Base-by-base conservation (phyloP, 2,888 invertebrate species). In the Meghimatium bilineatum region DNA sequence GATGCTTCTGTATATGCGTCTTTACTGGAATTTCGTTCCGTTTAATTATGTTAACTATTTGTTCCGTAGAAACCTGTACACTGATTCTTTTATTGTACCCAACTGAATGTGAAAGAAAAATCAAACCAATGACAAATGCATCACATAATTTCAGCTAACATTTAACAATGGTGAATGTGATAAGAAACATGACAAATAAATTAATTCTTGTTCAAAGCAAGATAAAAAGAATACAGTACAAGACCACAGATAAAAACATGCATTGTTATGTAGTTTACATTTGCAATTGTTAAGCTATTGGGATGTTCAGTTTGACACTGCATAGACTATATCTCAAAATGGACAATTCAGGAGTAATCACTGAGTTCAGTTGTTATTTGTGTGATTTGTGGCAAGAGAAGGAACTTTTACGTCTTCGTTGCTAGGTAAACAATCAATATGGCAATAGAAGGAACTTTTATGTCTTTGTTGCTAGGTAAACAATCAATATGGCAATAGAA, bases 271-370 rank as follows among this genome's bases (percentile, higher is more conserved):
- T 49, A 29, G 38, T 44, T n/a, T n/a, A 12, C 49, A 3, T 29
- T 20, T 56, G 32, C 26, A 1, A 17, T 8, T 49, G 34, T 67
- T 26, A 79, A 79, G 79, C 79, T 79, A 79, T 44, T 69, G 79
- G 67, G 79, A 79, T 17, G 79, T 67, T 49, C n/a, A 69, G 23
- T 67, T 10, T 79, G 79, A 79, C 67, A 79, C 79, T 79, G 79
- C 79, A 49, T 29, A 79, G 79, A 79, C 67, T 63, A 63, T 38
- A 60, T 36, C 63, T 63, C 77, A 63, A 74, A 72, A 26, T 36
- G 36, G 69, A 38, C 38, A 36, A 69, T 23, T 23, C 36, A 69
- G 36, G 38, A 20, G 10, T 26, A 69, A 69, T 36, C 36, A 36
- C 38, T n/a, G 5, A 5, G 14, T 63, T 12, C 26, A n/a, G 60